A percentile compares a stretch with the other conserved stretches of the same genome.
These are phyloP conservation scores for Helleia helle DNA, from an alignment of 2,888 invertebrate species.

Conservation along the genomic window DNA sequence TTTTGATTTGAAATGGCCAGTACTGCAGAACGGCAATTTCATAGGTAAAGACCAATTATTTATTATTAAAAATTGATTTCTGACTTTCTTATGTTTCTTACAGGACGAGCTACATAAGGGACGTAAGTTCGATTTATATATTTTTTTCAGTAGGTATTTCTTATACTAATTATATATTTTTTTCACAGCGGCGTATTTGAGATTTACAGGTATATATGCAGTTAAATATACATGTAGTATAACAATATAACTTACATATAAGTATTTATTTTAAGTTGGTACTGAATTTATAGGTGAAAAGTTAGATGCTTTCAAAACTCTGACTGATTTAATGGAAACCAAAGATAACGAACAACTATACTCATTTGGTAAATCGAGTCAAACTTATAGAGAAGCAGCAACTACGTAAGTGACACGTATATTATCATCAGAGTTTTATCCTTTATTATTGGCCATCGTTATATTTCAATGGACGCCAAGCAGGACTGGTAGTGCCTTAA, in stretches of 20 bases:
- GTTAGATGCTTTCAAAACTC: conserved; percentile 42
- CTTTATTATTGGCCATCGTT: too few species aligned
- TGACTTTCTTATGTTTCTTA: conserved; percentile 22
- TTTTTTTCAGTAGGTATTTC: conserved; percentile 14
- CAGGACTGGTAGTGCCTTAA: too few species aligned
- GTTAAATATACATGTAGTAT: neutral
- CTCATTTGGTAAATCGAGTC: conserved; percentile 41
- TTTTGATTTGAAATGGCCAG: too few species aligned
- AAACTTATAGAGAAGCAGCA: conserved; percentile 39
- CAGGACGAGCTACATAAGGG: conserved; percentile 36
- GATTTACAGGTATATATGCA: conserved; percentile 37
- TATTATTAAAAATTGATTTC: too few species aligned
- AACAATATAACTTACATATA: too few species aligned
- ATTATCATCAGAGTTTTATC: too few species aligned
- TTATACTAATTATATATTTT: conserved; percentile 9
- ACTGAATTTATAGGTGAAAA: conserved; percentile 35
- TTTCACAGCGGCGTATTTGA: conserved; percentile 42
- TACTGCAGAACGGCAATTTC: too few species aligned
- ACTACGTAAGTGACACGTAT: conserved; percentile 36
- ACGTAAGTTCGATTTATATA: conserved; percentile 20
- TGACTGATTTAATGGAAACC: conserved; percentile 46
- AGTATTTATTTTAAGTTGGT: neutral
- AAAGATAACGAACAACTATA: conserved; percentile 33
- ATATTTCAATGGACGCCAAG: too few species aligned
- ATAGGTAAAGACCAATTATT: too few species aligned